Evolutionary conservation across 2,113 vertebrate genomes (phyloP), one percentile per base, ranked within the genome.

Genomic region (Tachysurus fulvidraco): DNA sequence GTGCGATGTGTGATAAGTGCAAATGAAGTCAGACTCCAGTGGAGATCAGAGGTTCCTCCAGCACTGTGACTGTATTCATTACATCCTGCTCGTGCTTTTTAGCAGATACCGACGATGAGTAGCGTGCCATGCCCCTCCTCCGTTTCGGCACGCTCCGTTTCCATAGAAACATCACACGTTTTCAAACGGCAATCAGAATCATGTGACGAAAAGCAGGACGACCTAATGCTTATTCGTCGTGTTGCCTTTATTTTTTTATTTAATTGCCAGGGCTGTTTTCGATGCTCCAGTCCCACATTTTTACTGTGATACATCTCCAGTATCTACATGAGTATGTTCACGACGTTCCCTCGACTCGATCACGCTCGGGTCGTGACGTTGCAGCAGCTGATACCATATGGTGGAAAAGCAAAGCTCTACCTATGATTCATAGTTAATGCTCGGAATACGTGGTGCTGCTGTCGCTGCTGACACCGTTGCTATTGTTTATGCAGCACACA

Each of bases 371-470:
- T 25, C 30, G 41, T 55, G 82, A 23, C 41, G 62, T 74, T 84
- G 36, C 83, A 74, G 69, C 14, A 73, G 69, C 23, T 74, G 59
- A 23, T 57, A 74, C 67, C 83, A 84, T 71, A 73, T 84, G 83
- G 67, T 74, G 54, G 19, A 71, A 55, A 74, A 23, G 67, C 30
- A 74, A 84, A 73, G 83, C 67, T 59, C 83, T 21, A 54, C 36
- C 83, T 57, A 73, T 74, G 52, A 84, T 74, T 84, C 83, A 84
- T 60, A 52, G 69, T 74, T 84, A 84, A 74, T 84, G 83, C 69
- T 74, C 62, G 2, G 5, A n/a, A 14, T 54, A 21, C 3, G 50
- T 23, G 50, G n/a, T 4, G 17, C 41, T 65, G 77, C 41, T 28
- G 85, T 2, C 41, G 71, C 46, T 80, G 73, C n/a, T n/a, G n/a